Conservation (phyloP, 2,113 vertebrate genomes). For the Pomatorhinus ruficollis region DNA sequence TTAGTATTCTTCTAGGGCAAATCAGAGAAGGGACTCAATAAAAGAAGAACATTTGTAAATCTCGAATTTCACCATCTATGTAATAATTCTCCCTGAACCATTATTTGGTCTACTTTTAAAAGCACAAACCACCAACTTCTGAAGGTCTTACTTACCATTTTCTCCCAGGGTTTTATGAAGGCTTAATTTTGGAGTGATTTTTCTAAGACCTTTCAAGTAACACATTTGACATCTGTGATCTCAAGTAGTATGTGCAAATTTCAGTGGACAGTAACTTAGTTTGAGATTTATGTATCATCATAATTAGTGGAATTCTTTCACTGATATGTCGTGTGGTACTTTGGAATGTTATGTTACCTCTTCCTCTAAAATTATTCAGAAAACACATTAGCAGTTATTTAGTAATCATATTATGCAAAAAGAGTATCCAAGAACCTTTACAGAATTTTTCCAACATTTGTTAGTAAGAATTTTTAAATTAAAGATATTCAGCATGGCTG, state of each 20-base stretch:
- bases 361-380: background rate
- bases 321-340: background rate
- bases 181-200: background rate
- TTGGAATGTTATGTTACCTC: background rate
- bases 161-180: background rate
- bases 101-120: background rate
- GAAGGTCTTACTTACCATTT: background rate
- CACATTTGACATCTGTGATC: background rate
- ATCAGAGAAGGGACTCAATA: background rate
- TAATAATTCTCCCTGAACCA: background rate
- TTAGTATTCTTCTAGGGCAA: background rate
- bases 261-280: background rate
- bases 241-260: background rate
- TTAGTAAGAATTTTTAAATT: background rate
- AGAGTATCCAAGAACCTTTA: background rate
- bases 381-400: background rate
- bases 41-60: background rate
- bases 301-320: background rate
- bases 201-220: background rate
- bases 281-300: background rate
- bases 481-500: background rate
- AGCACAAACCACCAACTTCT: background rate
- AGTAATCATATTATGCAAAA: background rate
- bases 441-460: background rate
- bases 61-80: background rate